These are phyloP conservation scores for Nineta flava DNA, from an alignment of 2,888 invertebrate species.

Conservation along the genomic window DNA sequence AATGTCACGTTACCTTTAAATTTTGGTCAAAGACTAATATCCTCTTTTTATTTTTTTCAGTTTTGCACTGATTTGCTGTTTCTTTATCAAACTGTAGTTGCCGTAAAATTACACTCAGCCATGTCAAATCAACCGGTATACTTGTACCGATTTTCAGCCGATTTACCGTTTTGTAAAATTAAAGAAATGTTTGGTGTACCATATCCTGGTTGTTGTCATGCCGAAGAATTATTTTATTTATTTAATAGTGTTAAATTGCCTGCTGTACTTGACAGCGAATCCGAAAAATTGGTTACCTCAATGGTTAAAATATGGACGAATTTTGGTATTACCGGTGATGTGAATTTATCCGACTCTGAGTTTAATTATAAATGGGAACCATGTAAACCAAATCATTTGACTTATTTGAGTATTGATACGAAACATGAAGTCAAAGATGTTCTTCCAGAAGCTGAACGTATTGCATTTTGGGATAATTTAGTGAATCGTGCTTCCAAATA, in stretches of 20 bases:
- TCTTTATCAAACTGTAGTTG: background rate
- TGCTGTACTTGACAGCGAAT: background rate
- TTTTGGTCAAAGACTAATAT: background rate
- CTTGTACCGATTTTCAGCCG: background rate
- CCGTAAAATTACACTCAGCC: background rate
- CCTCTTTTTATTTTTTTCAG: background rate
- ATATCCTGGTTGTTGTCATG: background rate
- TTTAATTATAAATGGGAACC: background rate
- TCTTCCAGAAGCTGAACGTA: background rate
- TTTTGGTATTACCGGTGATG: background rate
- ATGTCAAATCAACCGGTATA: background rate
- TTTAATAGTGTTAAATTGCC: background rate
- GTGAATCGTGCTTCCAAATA: too few species aligned
- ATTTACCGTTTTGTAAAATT: background rate
- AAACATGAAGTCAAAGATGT: background rate
- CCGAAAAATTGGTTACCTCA: background rate
- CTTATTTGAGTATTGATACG: background rate
- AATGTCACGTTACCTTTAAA: too few species aligned
- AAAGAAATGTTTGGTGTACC: background rate
- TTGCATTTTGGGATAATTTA: background rate
- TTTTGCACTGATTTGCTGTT: background rate
- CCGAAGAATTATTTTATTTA: background rate
- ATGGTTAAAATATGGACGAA: background rate
- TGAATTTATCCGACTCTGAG: background rate
- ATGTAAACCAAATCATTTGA: background rate